Percentiles rank a stretch among this genome's conserved stretches.
Evolutionary conservation across 2,113 vertebrate species (phyloP).

Genomic region (Jaculus jaculus): DNA sequence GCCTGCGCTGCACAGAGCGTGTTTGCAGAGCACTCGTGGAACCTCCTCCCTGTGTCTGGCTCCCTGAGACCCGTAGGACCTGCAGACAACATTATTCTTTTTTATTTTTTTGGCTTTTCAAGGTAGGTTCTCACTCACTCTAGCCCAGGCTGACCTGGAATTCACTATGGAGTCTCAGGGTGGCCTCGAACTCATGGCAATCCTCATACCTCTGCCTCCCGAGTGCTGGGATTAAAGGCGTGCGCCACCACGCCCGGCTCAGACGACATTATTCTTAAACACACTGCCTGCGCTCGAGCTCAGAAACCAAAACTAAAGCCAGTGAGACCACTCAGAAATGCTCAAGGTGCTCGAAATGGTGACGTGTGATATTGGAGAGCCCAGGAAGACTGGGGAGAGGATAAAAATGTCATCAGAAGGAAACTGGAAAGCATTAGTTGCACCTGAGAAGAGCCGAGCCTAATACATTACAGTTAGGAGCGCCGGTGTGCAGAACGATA

Average conservation of each 20-base stretch:
- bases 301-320: conserved; percentile 4
- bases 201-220: too few relatives aligned
- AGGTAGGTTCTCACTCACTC: too few relatives aligned
- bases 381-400: background rate
- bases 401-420: background rate
- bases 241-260: too few relatives aligned
- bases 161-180: too few relatives aligned
- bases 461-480: background rate
- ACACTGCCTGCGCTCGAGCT: background rate
- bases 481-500: background rate
- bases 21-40: background rate
- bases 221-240: too few relatives aligned
- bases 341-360: conserved; percentile 3
- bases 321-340: background rate
- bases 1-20: background rate
- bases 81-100: background rate
- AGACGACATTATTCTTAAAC: conserved; percentile 53
- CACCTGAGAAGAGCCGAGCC: background rate
- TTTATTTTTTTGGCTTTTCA: too few relatives aligned
- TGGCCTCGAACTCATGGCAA: too few relatives aligned
- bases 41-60: background rate
- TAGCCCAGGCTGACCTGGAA: too few relatives aligned
- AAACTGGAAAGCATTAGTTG: background rate
- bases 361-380: background rate
- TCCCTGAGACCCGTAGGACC: background rate